phyloP scores from a whole-genome alignment of 1,140 invertebrate species.

The Campoletis sonorensis region DNA sequence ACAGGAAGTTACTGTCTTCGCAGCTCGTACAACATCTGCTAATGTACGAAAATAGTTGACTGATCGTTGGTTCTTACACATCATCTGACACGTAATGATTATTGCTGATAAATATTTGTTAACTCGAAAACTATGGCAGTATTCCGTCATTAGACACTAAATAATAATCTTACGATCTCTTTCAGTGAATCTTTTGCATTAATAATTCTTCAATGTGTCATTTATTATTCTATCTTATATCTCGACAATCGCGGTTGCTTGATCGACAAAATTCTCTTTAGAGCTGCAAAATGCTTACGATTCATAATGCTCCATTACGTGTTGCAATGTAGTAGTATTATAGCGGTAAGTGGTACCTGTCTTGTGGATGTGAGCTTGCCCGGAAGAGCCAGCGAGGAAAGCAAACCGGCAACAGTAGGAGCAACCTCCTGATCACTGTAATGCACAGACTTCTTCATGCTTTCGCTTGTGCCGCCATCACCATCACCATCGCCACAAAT shows the following conservation, averaged over 20 bases:
- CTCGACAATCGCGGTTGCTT: background rate
- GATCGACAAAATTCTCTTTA: constrained; percentile 57
- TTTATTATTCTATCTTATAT: background rate
- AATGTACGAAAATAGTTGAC: too few relatives aligned
- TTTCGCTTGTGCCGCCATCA: background rate
- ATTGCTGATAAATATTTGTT: too few relatives aligned
- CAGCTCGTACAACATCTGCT: too few relatives aligned
- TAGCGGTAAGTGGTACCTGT: constrained; percentile 70
- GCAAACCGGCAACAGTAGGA: constrained; percentile 13
- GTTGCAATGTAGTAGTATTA: constrained; percentile 69
- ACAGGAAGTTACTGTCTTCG: too few relatives aligned
- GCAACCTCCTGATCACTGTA: constrained; percentile 62
- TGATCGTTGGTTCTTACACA: too few relatives aligned
- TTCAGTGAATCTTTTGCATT: too few relatives aligned
- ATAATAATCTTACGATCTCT: too few relatives aligned
- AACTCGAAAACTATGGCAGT: too few relatives aligned
- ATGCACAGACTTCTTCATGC: constrained; percentile 47
- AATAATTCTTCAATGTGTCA: background rate
- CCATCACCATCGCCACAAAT: constrained; percentile 35
- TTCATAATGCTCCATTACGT: constrained; percentile 69
- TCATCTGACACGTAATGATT: too few relatives aligned
- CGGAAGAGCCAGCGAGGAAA: constrained; percentile 58
- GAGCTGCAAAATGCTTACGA: constrained; percentile 58
- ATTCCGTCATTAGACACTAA: too few relatives aligned
- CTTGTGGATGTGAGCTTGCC: constrained; percentile 60